Evolutionary conservation across 2,113 vertebrate genomes (phyloP).

Genomic region (Hippolais icterina): DNA sequence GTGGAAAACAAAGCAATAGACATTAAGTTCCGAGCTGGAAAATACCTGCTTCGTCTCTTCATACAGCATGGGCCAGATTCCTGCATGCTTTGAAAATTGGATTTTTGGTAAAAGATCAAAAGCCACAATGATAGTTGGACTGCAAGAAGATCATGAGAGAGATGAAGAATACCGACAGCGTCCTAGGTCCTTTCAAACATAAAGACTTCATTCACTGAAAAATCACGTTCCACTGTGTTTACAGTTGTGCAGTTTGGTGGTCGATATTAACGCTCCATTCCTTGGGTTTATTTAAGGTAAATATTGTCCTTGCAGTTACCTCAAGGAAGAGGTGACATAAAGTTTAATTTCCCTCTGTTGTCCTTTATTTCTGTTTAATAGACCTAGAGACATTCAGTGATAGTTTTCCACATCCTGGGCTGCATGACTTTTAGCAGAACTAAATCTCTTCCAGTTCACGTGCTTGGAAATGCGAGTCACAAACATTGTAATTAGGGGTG

Average conservation of each 20-base stretch:
- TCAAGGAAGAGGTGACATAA: background rate
- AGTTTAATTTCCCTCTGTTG: background rate
- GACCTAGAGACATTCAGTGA: background rate
- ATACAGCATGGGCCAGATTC: background rate
- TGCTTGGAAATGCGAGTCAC: background rate
- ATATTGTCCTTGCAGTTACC: background rate
- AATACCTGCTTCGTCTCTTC: background rate
- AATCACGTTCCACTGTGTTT: background rate
- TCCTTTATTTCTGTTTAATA: background rate
- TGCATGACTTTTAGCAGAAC: background rate
- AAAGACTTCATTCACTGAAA: background rate
- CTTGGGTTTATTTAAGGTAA: background rate
- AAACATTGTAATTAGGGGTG: background rate
- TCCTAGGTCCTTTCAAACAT: background rate
- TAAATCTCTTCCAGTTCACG: background rate
- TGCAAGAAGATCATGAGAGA: background rate
- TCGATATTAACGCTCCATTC: background rate
- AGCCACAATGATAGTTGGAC: background rate
- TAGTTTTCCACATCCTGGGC: background rate
- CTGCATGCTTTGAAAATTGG: background rate
- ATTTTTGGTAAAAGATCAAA: background rate
- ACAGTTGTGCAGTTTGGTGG: background rate
- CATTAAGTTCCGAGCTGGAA: background rate
- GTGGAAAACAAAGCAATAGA: background rate
- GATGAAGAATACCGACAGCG: background rate